Base-by-base conservation (phyloP, 2,888 invertebrate genomes). In the Chrysomela aeneicollis region DNA sequence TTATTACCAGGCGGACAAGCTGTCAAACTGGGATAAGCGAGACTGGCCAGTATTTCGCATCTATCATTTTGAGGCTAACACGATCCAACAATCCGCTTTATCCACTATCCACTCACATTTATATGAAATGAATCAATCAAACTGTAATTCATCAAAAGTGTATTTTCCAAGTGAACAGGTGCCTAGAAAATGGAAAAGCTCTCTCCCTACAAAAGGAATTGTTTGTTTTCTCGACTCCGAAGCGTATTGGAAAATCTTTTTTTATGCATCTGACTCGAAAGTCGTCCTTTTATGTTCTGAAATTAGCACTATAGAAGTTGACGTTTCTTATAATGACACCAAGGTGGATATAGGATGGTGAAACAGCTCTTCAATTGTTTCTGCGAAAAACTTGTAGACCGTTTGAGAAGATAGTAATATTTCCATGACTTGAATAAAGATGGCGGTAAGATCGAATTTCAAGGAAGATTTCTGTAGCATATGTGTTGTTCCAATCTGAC, bases 121-220 rank as follows among this genome's bases (percentile, higher is more conserved):
- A 73, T 75, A 76, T 77, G 73, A 76, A 75, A 76, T 77, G 73
- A 76, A 75, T 76, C 76, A 73, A 76, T 75, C 75, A 74, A 72
- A 73, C 59, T 63, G 69, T 71, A 75, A 77, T 77, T 74, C 75
- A 74, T 75, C 75, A 73, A 72, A 72, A 74, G 74, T 75, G 74
- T 69, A 67, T 64, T 59, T 66, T 49, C 52, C 54, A 3, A 19
- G 17, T 17, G 46, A 26, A 22, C 10, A 57, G 26, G 26, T 26
- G 15, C 26, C 17, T 17, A 46, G 18, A 47, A 22, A 57, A 57
- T 57, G 18, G 21, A 57, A 26, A 18, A 22, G n/a, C 22, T 46
- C 22, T 15, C 17, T 12, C 57, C 46, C 57, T 21, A 46, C 47
- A 26, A 57, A 57, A 22, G 46, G 57, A 47, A 10, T 19, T 26